Evolutionary conservation across 2,113 vertebrate genomes (phyloP).

Genomic region (Ivindomyrus marchei): DNA sequence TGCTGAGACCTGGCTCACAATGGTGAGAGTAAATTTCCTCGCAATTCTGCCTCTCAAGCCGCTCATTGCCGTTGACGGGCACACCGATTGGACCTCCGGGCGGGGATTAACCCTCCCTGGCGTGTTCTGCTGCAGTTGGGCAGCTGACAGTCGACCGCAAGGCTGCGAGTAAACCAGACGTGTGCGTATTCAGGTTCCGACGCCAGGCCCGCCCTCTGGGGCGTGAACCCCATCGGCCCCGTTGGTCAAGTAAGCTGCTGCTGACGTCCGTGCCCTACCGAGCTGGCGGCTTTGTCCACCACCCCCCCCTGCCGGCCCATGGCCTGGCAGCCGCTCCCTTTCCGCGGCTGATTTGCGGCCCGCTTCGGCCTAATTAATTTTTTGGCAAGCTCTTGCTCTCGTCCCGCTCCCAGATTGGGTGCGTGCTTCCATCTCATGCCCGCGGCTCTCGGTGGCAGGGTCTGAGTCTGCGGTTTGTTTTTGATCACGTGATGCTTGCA

Average conservation of each 20-base stretch:
- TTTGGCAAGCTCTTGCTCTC: not conserved
- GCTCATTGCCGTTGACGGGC: not conserved
- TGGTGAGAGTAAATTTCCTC: not conserved
- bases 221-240: not conserved
- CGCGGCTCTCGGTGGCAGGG: not conserved
- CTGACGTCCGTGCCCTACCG: not conserved
- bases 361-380: slow-evolving; percentile 1
- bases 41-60: not conserved
- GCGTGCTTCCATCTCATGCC: not conserved
- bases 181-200: not conserved
- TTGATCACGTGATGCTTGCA: not conserved
- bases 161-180: not conserved
- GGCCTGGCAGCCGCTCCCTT: not conserved
- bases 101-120: not conserved
- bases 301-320: not conserved
- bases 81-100: not conserved
- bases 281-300: not conserved
- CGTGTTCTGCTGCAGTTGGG: not conserved
- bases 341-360: not conserved
- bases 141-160: not conserved
- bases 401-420: not conserved
- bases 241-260: not conserved
- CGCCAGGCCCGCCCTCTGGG: not conserved
- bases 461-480: not conserved
- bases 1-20: not conserved